phyloP scores from a whole-genome alignment of 2,888 invertebrate species.

The Gandaritis pyraliata region DNA sequence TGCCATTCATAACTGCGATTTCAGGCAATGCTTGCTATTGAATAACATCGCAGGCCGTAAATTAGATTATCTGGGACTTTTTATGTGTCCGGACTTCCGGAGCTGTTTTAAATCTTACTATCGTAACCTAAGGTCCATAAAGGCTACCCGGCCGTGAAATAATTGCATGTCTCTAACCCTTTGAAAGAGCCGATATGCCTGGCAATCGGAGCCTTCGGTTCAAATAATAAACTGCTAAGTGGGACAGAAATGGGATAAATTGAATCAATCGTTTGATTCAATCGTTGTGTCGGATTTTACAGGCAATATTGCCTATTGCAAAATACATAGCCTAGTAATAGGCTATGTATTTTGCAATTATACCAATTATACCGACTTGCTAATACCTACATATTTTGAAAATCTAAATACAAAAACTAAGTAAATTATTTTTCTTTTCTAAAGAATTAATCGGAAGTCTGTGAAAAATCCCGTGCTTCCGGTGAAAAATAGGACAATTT shows the following conservation, averaged over 20 bases:
- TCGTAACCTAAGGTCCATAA: constrained; percentile 2
- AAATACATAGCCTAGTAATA: too few species aligned
- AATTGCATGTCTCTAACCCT: background rate
- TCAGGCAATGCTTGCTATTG: constrained; percentile 15
- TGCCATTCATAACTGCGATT: constrained; percentile 28
- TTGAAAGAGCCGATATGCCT: constrained; percentile 1
- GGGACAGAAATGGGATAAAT: background rate
- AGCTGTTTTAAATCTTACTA: background rate
- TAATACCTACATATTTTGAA: too few species aligned
- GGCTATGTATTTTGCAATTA: too few species aligned
- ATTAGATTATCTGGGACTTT: constrained; percentile 7
- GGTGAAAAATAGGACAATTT: constrained; percentile 13
- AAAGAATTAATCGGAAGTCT: too few species aligned
- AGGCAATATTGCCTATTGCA: too few species aligned
- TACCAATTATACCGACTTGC: too few species aligned
- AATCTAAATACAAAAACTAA: too few species aligned
- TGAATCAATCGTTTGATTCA: background rate
- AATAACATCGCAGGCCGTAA: constrained; percentile 16
- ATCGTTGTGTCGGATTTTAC: too few species aligned
- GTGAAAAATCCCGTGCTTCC: background rate
- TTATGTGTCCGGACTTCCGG: background rate
- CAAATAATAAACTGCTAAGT: constrained; percentile 5
- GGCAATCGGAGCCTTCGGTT: background rate
- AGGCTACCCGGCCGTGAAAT: constrained; percentile 1
- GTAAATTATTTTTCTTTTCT: too few species aligned